Conservation (phyloP, 2,888 invertebrate genomes). For the Lithophane leautieri region DNA sequence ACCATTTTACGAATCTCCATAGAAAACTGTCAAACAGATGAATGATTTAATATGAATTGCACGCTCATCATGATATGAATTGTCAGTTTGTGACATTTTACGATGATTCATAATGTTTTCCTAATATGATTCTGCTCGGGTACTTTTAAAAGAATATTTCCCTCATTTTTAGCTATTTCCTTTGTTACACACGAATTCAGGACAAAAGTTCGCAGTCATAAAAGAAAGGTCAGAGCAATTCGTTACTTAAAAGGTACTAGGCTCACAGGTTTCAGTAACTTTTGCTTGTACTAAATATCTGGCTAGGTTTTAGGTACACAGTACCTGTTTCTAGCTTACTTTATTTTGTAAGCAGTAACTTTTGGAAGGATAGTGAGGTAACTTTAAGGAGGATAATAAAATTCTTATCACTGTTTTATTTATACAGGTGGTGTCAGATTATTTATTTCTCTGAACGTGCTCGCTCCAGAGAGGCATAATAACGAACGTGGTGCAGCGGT, state of each 20-base stretch:
- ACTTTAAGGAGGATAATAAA: neutral
- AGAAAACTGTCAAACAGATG: too few relatives aligned
- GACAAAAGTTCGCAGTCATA: conserved; percentile 7
- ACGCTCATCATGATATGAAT: too few relatives aligned
- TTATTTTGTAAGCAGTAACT: neutral
- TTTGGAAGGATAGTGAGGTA: neutral
- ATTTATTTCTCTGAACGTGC: neutral
- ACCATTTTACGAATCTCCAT: too few relatives aligned
- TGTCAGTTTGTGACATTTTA: too few relatives aligned
- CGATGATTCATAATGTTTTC: too few relatives aligned
- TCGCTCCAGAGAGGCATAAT: neutral
- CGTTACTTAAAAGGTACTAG: neutral
- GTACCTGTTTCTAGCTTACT: neutral
- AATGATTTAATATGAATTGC: too few relatives aligned
- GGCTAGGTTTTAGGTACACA: neutral
- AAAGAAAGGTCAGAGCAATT: neutral
- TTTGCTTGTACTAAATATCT: neutral
- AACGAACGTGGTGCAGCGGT: neutral
- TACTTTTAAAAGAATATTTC: neutral
- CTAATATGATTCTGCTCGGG: too few relatives aligned
- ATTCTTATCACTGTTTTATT: neutral
- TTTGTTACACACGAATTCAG: neutral
- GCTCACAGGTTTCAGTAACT: neutral
- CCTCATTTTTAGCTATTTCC: neutral
- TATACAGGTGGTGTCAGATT: neutral